Conservation (phyloP, 2,888 invertebrate genomes). For the Acleris literana region DNA sequence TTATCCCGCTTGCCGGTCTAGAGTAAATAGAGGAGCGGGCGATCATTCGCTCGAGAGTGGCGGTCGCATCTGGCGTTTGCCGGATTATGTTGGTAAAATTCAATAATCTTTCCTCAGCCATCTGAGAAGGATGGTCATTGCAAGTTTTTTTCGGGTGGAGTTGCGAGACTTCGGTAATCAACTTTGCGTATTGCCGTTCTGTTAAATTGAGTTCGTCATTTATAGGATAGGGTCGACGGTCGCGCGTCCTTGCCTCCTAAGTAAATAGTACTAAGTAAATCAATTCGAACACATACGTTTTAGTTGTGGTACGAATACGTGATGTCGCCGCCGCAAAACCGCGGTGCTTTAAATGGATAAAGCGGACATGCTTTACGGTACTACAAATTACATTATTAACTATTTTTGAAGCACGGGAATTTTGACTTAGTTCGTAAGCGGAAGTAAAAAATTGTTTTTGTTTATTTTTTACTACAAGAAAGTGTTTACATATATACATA, state of each 20-base stretch:
- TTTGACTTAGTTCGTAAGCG: no score
- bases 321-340: constrained; percentile 28
- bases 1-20: constrained; percentile 54
- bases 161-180: constrained; percentile 43
- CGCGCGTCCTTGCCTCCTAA: constrained; percentile 44
- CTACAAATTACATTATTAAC: constrained; percentile 3
- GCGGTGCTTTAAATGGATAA: not conserved
- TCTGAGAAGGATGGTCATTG: constrained; percentile 63
- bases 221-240: constrained; percentile 33
- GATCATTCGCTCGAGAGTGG: constrained; percentile 65
- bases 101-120: constrained; percentile 73
- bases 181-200: constrained; percentile 49
- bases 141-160: constrained; percentile 56
- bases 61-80: constrained; percentile 69
- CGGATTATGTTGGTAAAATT: constrained; percentile 75
- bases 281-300: constrained; percentile 38
- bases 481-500: no score
- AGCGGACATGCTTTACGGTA: constrained; percentile 7
- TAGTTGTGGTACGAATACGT: constrained; percentile 38
- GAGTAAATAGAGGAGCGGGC: constrained; percentile 66
- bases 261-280: constrained; percentile 43
- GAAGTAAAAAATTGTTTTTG: no score
- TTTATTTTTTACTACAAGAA: no score
- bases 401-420: not conserved
- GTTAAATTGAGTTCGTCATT: constrained; percentile 38